Evolutionary conservation across 2,797 vertebrate genomes (phyloP), one percentile per base, ranked within the genome.

Genomic region (Mionectes olivaceus): DNA sequence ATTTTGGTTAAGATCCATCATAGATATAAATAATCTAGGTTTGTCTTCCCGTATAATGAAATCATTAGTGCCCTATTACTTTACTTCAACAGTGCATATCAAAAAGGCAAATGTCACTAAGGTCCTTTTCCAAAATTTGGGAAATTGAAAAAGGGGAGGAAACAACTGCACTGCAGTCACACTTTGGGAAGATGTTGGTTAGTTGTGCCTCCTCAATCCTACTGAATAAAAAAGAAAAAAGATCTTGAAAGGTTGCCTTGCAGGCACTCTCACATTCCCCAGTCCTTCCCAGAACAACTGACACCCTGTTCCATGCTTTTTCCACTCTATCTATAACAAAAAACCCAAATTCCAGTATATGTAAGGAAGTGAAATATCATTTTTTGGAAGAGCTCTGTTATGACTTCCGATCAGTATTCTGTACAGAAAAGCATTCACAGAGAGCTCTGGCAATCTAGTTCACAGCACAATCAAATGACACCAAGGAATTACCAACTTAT

Each of bases 301-400:
- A 67, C 5, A 4, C 30, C 24, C 11, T 8, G 37, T 16, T 33
- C 3, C 2, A 67, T 63, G 53, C 46, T 32, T 71, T 63, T 25
- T 41, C 25, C 21, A 74, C 17, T 5, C 10, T 44, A 30, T 5
- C 22, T 37, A 11, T 41, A 70, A 67, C 2, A 80, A 73, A 91
- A 87, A 76, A 59, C 3, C 46, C 43, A 37, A 43, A 83, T 68
- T 41, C n/a, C 46, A 64, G 21, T 55, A 46, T 12, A 69, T 5
- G 9, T 15, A 28, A 91, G 32, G 13, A 87, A 87, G 32, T 27
- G 19, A 91, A 84, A 59, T 13, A 18, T 5, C 41, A 35, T 59
- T 83, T 93, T 86, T 57, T 88, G 50, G 30, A 95, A 90, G 59
- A 69, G 52, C 27, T 76, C 27, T 76, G 43, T 55, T 47, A 14